A percentile compares a stretch with the other conserved stretches of the same genome.
These are phyloP conservation scores for Icerya purchasi DNA, from an alignment of 2,888 invertebrate species.

Conservation along the genomic window DNA sequence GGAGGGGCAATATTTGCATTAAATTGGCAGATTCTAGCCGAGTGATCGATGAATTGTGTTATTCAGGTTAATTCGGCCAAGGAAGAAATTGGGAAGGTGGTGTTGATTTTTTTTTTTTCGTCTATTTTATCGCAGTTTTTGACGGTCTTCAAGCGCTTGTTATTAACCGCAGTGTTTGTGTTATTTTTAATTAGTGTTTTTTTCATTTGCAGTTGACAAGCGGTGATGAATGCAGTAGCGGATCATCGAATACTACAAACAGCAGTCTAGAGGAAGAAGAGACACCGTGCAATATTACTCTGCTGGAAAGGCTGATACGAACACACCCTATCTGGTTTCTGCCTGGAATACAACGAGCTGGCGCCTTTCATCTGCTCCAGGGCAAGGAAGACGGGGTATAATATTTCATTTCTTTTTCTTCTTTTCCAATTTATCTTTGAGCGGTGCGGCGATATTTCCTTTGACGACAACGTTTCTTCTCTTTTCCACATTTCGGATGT, in stretches of 20 bases:
- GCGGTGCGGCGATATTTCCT: background rate
- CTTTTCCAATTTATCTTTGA: background rate
- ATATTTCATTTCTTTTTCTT: background rate
- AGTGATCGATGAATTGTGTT: too few relatives aligned
- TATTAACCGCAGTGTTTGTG: too few relatives aligned
- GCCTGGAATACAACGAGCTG: conserved; percentile 77
- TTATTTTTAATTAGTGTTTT: too few relatives aligned
- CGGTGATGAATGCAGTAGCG: conserved; percentile 8
- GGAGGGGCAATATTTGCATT: too few relatives aligned
- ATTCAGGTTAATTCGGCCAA: too few relatives aligned
- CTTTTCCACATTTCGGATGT: too few relatives aligned
- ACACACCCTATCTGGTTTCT: conserved; percentile 92
- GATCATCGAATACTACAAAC: conserved; percentile 5
- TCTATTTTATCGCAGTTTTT: too few relatives aligned
- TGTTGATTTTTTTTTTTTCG: too few relatives aligned
- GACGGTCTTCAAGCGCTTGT: too few relatives aligned
- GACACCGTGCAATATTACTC: conserved; percentile 46
- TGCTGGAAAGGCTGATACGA: conserved; percentile 67
- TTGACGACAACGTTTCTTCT: background rate
- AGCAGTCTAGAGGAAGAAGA: conserved; percentile 10
- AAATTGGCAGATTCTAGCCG: too few relatives aligned
- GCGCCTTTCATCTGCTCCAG: conserved; percentile 80
- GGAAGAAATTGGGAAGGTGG: too few relatives aligned
- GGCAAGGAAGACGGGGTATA: conserved; percentile 67
- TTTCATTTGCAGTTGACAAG: conserved; percentile 12